Base-by-base conservation (phyloP, 2,888 invertebrate species). In the Cheilosia vernalis region DNA sequence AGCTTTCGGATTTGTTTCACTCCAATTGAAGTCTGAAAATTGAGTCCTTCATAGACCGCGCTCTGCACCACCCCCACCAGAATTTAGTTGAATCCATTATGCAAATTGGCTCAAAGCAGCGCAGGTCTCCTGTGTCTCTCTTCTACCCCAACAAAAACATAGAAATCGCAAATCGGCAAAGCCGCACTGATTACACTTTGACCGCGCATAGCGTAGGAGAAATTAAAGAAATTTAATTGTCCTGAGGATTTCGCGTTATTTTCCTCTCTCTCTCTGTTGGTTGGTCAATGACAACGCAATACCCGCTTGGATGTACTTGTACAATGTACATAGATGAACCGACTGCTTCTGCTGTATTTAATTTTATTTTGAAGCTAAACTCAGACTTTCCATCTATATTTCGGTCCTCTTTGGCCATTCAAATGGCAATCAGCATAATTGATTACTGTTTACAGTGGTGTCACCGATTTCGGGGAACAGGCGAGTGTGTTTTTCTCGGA, bases 201-300 rank as follows among this genome's bases (percentile, higher is more conserved):
- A n/a, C 21, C 21, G 19, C 30, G 30, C 30, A 37, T 37, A 24
- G 56, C 17, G 47, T 40, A 69, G 63, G 66, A 30, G 47, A 61
- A 77, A 85, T 81, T 85, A 85, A 77, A 66, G 80, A 77, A 85
- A 77, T 85, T 85, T 81, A 81, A 85, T 85, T 81, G 85, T 81
- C 61, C 64, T 19, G n/a, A 55, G 42, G 58, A 70, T 66, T 79
- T 30, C 56, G 60, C 60, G 27, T 58, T 40, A 42, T 44, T 60
- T 49, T 66, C 24, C 58, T 51, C n/a, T 30, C 21, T 33, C 21
- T 58, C 51, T 24, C 51, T 21, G 10, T 19, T 19, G 30, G 33
- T 44, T 42, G 67, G 56, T 73, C 66, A 67, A 72, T 78, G n/a
- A n/a, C n/a, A n/a, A n/a, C n/a, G n/a, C n/a, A n/a, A n/a, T n/a